Conservation (phyloP, 2,797 vertebrate species). For the Tympanoctomys barrerae region DNA sequence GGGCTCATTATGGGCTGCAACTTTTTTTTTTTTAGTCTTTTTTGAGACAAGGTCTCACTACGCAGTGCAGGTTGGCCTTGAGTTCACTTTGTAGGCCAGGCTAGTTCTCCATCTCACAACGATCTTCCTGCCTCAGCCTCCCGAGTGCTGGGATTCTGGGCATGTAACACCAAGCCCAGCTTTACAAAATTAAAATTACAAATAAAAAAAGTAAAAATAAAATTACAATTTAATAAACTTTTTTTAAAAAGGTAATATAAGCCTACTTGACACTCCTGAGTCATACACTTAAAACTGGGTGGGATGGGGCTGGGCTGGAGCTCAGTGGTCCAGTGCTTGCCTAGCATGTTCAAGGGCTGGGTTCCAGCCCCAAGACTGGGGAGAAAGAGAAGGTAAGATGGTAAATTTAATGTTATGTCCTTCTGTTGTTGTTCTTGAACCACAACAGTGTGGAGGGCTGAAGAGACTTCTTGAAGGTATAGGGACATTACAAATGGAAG, state of each 20-base stretch:
- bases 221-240: not conserved
- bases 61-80: too few relatives aligned
- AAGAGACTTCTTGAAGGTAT: slow-evolving; percentile 71
- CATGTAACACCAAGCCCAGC: too few relatives aligned
- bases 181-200: not conserved
- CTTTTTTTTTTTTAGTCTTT: too few relatives aligned
- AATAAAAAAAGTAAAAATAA: not conserved
- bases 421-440: slow-evolving; percentile 1
- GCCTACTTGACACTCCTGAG: not conserved
- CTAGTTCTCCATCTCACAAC: too few relatives aligned
- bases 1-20: not conserved
- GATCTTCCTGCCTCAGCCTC: too few relatives aligned
- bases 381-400: not conserved
- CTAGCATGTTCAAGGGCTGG: not conserved
- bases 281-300: not conserved
- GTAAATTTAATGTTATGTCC: not conserved
- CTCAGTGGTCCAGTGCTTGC: not conserved
- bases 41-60: too few relatives aligned
- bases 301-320: too few relatives aligned
- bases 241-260: not conserved
- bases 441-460: not conserved
- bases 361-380: not conserved
- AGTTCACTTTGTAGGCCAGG: too few relatives aligned
- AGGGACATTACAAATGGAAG: not conserved
- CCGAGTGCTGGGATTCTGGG: too few relatives aligned